These are phyloP conservation scores for Cecidostiba fungosa DNA, from an alignment of 2,888 invertebrate species.

Conservation along the genomic window DNA sequence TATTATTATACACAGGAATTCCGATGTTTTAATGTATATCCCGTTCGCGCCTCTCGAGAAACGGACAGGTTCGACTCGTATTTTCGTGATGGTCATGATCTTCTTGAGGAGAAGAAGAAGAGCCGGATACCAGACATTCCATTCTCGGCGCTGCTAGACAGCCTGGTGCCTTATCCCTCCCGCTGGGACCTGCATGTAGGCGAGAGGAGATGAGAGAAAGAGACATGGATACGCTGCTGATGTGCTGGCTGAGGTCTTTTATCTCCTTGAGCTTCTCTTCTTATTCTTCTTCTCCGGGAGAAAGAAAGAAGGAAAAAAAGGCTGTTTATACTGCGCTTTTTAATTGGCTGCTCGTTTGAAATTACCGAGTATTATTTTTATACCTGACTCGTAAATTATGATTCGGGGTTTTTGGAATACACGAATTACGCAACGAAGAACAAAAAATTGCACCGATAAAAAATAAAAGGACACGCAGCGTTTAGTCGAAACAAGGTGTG, in stretches of 20 bases:
- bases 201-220: constrained; percentile 10
- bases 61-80: no score
- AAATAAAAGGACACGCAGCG: not conserved
- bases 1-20: no score
- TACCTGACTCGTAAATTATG: not conserved
- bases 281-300: not conserved
- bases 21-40: no score
- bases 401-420: no score
- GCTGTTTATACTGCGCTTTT: not conserved
- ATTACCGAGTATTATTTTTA: not conserved
- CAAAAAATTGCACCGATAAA: not conserved
- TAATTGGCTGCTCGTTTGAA: not conserved
- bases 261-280: constrained; percentile 32
- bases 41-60: no score
- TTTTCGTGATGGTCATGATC: no score
- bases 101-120: not conserved
- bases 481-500: not conserved
- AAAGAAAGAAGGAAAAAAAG: not conserved
- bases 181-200: constrained; percentile 67
- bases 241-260: no score
- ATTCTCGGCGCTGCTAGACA: constrained; percentile 72
- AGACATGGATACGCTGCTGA: constrained; percentile 22
- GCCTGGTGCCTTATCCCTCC: constrained; percentile 76
- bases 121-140: constrained; percentile 64
- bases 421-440: not conserved